These are phyloP conservation scores for Myopa tessellatipennis DNA, from an alignment of 2,888 invertebrate genomes.

Conservation along the genomic window DNA sequence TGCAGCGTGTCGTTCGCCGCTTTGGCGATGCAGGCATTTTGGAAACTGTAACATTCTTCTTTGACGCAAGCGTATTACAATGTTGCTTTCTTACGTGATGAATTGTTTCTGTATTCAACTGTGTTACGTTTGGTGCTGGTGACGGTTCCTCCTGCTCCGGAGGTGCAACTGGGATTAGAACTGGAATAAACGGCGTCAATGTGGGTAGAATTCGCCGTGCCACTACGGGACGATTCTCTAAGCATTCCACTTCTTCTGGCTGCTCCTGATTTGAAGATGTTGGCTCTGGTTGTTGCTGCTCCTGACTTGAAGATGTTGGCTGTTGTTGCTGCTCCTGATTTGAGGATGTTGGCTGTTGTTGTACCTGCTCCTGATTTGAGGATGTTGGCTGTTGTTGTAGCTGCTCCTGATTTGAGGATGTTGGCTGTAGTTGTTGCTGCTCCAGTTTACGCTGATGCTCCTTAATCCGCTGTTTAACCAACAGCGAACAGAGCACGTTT, in stretches of 20 bases:
- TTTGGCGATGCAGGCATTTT: neutral
- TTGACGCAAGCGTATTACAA: neutral
- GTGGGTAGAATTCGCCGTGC: constrained; percentile 22
- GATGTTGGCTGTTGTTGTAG: too few relatives aligned
- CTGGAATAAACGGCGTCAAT: neutral
- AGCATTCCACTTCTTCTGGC: neutral
- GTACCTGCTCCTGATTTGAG: constrained; percentile 21
- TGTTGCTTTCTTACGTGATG: neutral
- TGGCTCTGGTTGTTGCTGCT: constrained; percentile 11
- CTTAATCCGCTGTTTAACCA: constrained; percentile 62
- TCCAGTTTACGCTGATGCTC: constrained; percentile 52
- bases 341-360: neutral
- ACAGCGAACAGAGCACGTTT: constrained; percentile 61
- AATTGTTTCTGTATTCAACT: neutral
- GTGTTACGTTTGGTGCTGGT: neutral
- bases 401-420: neutral
- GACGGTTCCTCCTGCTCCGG: neutral
- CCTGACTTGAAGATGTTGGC: neutral
- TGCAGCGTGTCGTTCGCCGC: constrained; percentile 28
- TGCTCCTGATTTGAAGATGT: neutral
- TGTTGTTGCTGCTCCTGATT: constrained; percentile 37
- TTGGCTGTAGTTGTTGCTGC: neutral
- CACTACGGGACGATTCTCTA: neutral
- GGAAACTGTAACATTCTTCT: neutral
- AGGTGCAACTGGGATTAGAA: neutral